Evolutionary conservation across 2,797 vertebrate genomes (phyloP).

Genomic region (Esox lucius): DNA sequence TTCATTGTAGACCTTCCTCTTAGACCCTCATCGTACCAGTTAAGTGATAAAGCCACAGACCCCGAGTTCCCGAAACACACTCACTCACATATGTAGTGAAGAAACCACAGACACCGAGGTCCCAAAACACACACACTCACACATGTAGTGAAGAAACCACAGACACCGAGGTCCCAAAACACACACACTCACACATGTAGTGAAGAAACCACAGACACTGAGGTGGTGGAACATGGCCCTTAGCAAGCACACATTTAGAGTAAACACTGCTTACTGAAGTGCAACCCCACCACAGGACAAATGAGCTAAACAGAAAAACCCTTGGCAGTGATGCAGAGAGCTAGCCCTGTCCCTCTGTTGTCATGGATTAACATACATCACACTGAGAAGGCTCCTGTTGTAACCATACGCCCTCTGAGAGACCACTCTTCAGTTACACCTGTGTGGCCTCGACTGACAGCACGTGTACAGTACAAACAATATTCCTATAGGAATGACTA

Average conservation of each 20-base stretch:
- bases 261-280: not conserved
- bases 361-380: not conserved
- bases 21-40: no score
- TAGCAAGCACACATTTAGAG: not conserved
- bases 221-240: not conserved
- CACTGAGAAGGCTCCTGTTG: not conserved
- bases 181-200: not conserved
- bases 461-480: not conserved
- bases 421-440: not conserved
- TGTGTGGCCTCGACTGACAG: not conserved
- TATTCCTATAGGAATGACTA: not conserved
- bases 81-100: not conserved
- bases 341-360: not conserved
- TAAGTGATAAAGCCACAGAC: no score
- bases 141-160: no score
- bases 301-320: no score
- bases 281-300: not conserved
- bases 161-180: not conserved
- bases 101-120: not conserved
- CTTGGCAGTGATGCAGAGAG: not conserved
- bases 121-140: not conserved
- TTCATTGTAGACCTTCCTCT: no score
- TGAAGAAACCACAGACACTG: not conserved
- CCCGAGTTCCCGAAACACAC: not conserved
- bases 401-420: not conserved